Conservation (phyloP, 2,113 vertebrate species). For the Cathartes aura region DNA sequence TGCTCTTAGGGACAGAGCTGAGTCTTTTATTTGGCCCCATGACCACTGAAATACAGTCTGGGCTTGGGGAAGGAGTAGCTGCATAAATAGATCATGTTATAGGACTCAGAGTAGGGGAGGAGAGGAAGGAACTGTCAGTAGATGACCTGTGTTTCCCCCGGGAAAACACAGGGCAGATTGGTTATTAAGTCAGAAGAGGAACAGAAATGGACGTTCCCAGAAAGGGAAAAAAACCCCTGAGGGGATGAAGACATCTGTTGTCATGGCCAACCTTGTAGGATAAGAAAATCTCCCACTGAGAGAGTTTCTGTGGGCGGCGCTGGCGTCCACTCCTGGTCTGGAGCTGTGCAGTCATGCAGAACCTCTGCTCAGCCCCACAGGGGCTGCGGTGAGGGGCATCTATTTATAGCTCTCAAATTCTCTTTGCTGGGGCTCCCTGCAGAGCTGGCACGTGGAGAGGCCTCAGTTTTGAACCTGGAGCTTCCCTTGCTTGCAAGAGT, state of each 20-base stretch:
- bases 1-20: background rate
- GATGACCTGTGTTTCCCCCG: background rate
- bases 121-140: background rate
- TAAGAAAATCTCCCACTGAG: background rate
- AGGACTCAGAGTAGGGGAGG: background rate
- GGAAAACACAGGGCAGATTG: background rate
- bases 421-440: background rate
- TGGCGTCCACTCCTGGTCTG: background rate
- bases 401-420: background rate
- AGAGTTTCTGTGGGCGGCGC: background rate
- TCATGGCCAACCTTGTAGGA: background rate
- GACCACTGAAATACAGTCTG: background rate
- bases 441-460: background rate
- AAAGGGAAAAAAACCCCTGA: background rate
- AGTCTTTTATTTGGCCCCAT: background rate
- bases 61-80: background rate
- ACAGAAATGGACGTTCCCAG: background rate
- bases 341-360: background rate
- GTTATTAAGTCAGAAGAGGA: constrained; percentile 21
- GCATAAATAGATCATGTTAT: background rate
- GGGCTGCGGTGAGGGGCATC: background rate
- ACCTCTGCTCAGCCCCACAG: background rate
- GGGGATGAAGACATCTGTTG: constrained; percentile 29
- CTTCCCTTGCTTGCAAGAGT: background rate
- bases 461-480: background rate